phyloP scores from a whole-genome alignment of 64 coral and sea anemone genomes.

The Porites australiensis region DNA sequence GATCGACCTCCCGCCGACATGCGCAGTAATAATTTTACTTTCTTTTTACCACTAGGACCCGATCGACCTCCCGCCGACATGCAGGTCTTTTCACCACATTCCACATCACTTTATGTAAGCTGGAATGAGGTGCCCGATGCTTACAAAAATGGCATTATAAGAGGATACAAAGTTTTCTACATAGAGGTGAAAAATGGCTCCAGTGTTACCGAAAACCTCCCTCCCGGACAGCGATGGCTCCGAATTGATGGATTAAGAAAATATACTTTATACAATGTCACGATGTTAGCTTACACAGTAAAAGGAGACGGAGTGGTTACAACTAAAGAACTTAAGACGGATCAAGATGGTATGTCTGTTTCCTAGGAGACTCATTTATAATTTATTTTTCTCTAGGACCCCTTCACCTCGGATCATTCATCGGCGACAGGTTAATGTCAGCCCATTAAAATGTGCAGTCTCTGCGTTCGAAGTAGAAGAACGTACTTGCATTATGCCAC shows the following conservation, averaged over 20 bases:
- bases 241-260: slow-evolving; percentile 39
- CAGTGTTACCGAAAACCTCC: neutral
- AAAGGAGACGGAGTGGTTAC: slow-evolving; percentile 66
- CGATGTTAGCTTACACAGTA: slow-evolving; percentile 68
- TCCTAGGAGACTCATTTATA: too few species aligned
- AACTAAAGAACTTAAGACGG: slow-evolving; percentile 25
- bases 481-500: too few species aligned
- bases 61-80: neutral
- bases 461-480: too few species aligned
- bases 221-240: neutral
- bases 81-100: neutral
- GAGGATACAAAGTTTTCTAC: slow-evolving; percentile 63
- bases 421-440: too few species aligned
- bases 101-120: slow-evolving; percentile 24
- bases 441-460: too few species aligned
- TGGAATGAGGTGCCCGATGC: slow-evolving; percentile 56
- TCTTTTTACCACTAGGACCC: too few species aligned
- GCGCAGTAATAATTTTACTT: too few species aligned
- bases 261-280: slow-evolving; percentile 25
- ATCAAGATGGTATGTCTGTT: slow-evolving; percentile 76
- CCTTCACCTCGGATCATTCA: too few species aligned
- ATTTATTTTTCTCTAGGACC: too few species aligned
- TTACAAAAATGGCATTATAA: slow-evolving; percentile 79
- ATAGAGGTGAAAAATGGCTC: slow-evolving; percentile 2
- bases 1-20: too few species aligned